Base-by-base conservation (phyloP, 1,140 invertebrate species). In the Ptiloglossa arizonensis region DNA sequence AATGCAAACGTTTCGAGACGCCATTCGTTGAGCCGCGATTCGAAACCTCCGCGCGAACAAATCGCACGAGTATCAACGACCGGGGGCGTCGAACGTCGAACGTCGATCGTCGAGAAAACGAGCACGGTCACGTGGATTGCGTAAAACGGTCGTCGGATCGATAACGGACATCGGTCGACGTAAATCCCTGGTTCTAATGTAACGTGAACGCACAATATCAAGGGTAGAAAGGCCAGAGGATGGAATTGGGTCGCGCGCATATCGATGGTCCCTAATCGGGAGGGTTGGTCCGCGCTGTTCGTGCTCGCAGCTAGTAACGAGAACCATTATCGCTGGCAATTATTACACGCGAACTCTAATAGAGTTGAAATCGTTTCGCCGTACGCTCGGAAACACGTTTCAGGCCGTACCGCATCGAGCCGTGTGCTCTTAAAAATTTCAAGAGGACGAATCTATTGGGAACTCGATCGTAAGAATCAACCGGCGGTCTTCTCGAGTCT, bases 121-220 rank as follows among this genome's bases (percentile, higher is more conserved):
- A 54, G 24, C 41, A 11, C 13, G n/a, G 6, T 68, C 50, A 8
- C 38, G 50, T 69, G 75, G n/a, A 35, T n/a, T 15, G 57, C 41
- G 24, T 48, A 78, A 68, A 70, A 79, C 59, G 29, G 2, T 29
- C 1, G 27, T 38, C n/a, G n/a, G 67, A 74, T 79, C 77, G 60
- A 79, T 74, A 77, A 38, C 46, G 54, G 67, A 6, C 29, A 59
- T 48, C 63, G 11, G 24, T 41, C 38, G 32, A 59, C 50, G 32
- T 74, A 74, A 79, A 79, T 79, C 77, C 70, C 54, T 27, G 1
- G 41, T 48, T 71, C 62, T 79, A 79, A 66, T 66, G 60, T 79
- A 79, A n/a, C n/a, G n/a, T n/a, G n/a, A 66, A 67, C 70, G 70
- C 60, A 74, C 70, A 74, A 79, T 79, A 79, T 79, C 70, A 79